phyloP scores from a whole-genome alignment of 2,113 vertebrate species.

The Siniperca chuatsi region DNA sequence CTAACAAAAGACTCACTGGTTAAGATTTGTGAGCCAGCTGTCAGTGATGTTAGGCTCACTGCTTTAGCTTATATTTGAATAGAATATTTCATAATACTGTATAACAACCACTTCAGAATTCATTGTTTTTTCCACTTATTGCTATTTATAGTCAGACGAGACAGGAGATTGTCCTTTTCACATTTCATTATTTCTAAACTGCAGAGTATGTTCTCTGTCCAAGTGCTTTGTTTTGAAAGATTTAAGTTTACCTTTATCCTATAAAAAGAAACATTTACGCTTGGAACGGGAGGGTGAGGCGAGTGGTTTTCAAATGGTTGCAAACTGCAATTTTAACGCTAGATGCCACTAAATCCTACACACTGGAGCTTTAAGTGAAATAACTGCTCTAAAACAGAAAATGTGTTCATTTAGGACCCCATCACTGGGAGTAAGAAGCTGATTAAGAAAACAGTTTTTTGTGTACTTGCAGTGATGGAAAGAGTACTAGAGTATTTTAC shows the following conservation, averaged over 20 bases:
- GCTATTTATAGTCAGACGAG: slow-evolving; percentile 3
- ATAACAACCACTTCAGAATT: background rate
- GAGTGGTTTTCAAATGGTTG: no score
- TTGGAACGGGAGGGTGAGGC: no score
- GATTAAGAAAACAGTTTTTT: no score
- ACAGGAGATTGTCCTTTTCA: background rate
- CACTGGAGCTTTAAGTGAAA: no score
- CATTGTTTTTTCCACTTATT: background rate
- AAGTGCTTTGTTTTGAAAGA: background rate
- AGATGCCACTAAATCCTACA: no score
- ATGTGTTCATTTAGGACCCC: no score
- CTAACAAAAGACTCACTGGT: background rate
- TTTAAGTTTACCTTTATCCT: background rate
- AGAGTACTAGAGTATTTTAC: no score
- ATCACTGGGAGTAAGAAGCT: no score
- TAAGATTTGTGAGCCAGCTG: background rate
- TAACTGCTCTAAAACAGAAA: no score
- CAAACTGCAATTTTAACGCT: no score
- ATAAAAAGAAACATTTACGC: background rate
- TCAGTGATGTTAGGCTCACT: background rate
- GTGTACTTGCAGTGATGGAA: no score
- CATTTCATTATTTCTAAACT: background rate
- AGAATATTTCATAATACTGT: background rate
- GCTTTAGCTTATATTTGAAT: background rate
- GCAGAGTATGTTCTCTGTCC: background rate